These are phyloP conservation scores for Danio kyathit DNA, from an alignment of 2,797 vertebrate genomes.

Conservation along the genomic window DNA sequence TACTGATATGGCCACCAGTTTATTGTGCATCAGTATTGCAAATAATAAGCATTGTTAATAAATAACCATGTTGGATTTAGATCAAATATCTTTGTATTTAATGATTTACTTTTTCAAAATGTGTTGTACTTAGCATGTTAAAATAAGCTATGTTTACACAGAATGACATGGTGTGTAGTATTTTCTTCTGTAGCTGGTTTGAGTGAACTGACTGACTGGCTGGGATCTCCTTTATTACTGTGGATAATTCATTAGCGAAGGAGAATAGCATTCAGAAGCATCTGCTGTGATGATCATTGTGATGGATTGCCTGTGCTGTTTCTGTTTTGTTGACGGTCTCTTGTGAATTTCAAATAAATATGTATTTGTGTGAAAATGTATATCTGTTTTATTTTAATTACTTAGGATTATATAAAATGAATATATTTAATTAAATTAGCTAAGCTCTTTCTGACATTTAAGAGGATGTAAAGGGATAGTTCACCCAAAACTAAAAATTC, in stretches of 20 bases:
- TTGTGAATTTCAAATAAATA: constrained; percentile 11
- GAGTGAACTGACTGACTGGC: neutral
- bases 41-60: neutral
- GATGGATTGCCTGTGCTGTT: neutral
- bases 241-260: neutral
- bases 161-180: no score
- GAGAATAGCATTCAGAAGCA: neutral
- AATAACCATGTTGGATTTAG: neutral
- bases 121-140: neutral
- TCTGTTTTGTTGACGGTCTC: constrained; percentile 13
- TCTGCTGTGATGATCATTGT: neutral
- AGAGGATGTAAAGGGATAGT: no score
- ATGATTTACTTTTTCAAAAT: neutral
- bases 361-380: neutral
- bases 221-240: neutral
- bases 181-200: neutral
- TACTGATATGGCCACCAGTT: no score
- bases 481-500: no score
- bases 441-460: no score
- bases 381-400: neutral
- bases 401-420: no score
- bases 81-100: neutral
- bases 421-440: no score
- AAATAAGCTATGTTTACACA: neutral
- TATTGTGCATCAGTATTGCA: neutral